Base-by-base conservation (phyloP, 1,140 invertebrate species). In the Caenorhabditis remanei region DNA sequence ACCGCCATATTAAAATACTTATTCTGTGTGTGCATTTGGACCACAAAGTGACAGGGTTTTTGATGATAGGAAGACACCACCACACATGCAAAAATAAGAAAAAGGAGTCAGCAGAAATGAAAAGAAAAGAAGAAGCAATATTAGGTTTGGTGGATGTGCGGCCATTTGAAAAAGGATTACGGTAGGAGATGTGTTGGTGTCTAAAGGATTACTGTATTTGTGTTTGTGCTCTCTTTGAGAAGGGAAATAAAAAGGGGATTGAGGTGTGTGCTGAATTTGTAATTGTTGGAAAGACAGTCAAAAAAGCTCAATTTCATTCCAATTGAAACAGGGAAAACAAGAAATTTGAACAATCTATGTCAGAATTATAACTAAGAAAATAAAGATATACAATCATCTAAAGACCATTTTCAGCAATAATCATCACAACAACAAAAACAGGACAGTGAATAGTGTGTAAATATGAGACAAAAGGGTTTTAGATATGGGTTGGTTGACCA, bases 61-160 rank as follows among this genome's bases (percentile, higher is more conserved):
- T 24, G 14, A 11, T 14, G 19, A 50, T 24, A 24, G n/a, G 19
- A 24, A 79, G 71, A 48, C 71, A 79, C 71, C 71, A 79, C 46
- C 71, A 79, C 16, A 79, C 71, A 79, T 79, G 71, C 71, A 79
- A 79, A 71, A 71, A 79, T 79, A 48, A 79, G 14, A 79, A 63
- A 50, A 79, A 48, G 43, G 13, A 50, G 71, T 50, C 63, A 67
- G 63, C 56, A 9, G 40, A 19, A 71, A 71, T 32, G 1, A 13
- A 43, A 71, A 71, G n/a, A 19, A 71, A n/a, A 11, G 14, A 63
- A 16, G 65, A 43, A 71, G 65, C 71, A 46, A 50, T 79, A 79
- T 79, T 79, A 79, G 71, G 24, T 50, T 67, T 9, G 13, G 63
- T 67, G 63, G 32, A 46, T 32, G 71, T 71, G 65, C 41, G 71